Evolutionary conservation across 2,113 vertebrate species (phyloP).

Genomic region (Ciconia maguari): DNA sequence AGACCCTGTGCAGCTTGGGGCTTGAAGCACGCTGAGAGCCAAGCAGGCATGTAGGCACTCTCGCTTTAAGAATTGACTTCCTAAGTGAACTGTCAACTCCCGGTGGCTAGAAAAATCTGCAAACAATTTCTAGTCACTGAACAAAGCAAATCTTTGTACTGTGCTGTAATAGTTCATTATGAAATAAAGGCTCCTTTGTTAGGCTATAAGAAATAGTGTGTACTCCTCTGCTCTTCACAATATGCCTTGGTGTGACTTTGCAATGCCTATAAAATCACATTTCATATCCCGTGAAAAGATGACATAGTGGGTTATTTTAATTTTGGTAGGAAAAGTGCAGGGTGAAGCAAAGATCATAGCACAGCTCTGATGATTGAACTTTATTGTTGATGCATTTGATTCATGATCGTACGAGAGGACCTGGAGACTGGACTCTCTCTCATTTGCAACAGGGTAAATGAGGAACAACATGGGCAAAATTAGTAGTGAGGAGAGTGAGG

Average conservation of each 20-base stretch:
- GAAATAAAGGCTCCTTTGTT: constrained; percentile 54
- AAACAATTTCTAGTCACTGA: constrained; percentile 59
- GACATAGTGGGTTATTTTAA: background rate
- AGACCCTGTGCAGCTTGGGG: background rate
- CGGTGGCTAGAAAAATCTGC: constrained; percentile 56
- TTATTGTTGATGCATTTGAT: background rate
- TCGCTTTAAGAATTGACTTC: constrained; percentile 37
- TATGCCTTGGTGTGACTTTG: constrained; percentile 9
- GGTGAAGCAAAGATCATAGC: background rate
- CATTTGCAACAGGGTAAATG: background rate
- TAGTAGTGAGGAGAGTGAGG: background rate
- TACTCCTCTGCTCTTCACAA: background rate
- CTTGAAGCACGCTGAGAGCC: background rate
- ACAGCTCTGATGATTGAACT: background rate
- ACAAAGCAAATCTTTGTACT: constrained; percentile 62
- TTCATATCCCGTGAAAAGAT: background rate
- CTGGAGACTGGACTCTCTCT: background rate
- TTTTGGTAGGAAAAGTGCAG: background rate
- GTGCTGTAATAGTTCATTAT: constrained; percentile 31
- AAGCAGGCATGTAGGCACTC: background rate
- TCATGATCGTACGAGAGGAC: background rate
- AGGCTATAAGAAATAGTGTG: background rate
- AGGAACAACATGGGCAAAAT: background rate
- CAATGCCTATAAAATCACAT: background rate
- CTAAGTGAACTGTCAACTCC: constrained; percentile 49